Evolutionary conservation across 1,140 invertebrate species (phyloP).

Genomic region (Cephus cinctus): DNA sequence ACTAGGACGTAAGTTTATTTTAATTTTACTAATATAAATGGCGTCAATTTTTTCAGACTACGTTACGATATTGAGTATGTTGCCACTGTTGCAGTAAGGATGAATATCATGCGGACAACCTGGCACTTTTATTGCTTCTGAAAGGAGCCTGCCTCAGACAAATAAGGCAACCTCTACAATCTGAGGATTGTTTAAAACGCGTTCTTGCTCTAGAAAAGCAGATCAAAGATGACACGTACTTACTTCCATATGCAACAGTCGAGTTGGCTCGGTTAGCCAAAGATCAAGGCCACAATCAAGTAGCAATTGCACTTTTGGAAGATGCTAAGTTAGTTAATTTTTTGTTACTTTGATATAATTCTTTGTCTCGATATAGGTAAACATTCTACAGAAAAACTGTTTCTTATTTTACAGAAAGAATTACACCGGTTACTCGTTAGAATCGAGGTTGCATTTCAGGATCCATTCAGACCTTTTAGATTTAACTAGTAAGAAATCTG

Average conservation of each 20-base stretch:
- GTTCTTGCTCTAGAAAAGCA: conserved; percentile 72
- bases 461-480: conserved; percentile 78
- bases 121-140: conserved; percentile 72
- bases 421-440: conserved; percentile 85
- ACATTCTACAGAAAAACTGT: background rate
- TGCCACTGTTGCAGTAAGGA: conserved; percentile 51
- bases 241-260: conserved; percentile 83
- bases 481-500: conserved; percentile 46
- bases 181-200: conserved; percentile 73
- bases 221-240: conserved; percentile 80
- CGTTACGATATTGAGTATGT: too few relatives aligned
- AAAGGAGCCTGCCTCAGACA: conserved; percentile 83
- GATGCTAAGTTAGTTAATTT: conserved; percentile 72
- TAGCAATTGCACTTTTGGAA: conserved; percentile 74
- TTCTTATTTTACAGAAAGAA: conserved; percentile 66
- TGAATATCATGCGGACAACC: conserved; percentile 75
- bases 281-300: conserved; percentile 64
- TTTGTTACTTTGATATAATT: conserved; percentile 2
- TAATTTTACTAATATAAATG: conserved; percentile 6
- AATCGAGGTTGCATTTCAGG: conserved; percentile 89
- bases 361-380: background rate
- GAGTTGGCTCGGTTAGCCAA: conserved; percentile 81
- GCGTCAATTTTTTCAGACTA: background rate
- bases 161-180: conserved; percentile 69
- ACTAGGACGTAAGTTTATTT: conserved; percentile 32